Evolutionary conservation across 2,888 invertebrate species (phyloP).

Genomic region (Alloscopus bannaensis): DNA sequence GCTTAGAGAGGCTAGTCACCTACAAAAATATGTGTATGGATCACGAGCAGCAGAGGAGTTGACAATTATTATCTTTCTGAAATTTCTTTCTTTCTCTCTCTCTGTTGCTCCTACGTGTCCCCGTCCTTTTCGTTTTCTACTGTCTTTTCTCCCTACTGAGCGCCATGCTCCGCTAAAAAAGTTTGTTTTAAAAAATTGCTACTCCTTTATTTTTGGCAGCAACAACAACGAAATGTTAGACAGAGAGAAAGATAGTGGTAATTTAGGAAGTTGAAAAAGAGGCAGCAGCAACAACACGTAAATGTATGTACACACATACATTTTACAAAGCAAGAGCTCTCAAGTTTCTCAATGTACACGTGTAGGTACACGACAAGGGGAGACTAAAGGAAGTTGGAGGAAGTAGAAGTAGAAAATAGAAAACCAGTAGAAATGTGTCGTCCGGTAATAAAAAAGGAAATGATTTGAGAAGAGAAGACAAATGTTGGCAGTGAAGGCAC

Average conservation of each 20-base stretch:
- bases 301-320: no score
- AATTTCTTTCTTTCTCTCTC: slow-evolving; percentile 15
- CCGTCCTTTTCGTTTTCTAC: slow-evolving; percentile 23
- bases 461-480: slow-evolving; percentile 54
- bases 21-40: slow-evolving; percentile 22
- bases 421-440: slow-evolving; percentile 53
- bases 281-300: slow-evolving; percentile 13
- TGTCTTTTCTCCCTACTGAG: no score
- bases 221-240: slow-evolving; percentile 6
- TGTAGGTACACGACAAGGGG: background rate
- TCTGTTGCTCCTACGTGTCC: slow-evolving; percentile 12
- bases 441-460: slow-evolving; percentile 58
- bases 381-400: slow-evolving; percentile 18
- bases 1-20: background rate
- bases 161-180: no score
- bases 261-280: slow-evolving; percentile 11
- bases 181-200: slow-evolving; percentile 9
- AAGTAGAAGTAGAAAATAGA: slow-evolving; percentile 19
- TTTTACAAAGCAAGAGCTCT: no score
- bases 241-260: slow-evolving; percentile 17
- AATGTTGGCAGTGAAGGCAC: slow-evolving; percentile 55
- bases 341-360: no score
- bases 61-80: slow-evolving; percentile 38
- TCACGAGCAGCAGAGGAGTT: slow-evolving; percentile 48
- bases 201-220: slow-evolving; percentile 43